Evolutionary conservation across 2,888 invertebrate genomes (phyloP).

Genomic region (Caenorhabditis uteleia): DNA sequence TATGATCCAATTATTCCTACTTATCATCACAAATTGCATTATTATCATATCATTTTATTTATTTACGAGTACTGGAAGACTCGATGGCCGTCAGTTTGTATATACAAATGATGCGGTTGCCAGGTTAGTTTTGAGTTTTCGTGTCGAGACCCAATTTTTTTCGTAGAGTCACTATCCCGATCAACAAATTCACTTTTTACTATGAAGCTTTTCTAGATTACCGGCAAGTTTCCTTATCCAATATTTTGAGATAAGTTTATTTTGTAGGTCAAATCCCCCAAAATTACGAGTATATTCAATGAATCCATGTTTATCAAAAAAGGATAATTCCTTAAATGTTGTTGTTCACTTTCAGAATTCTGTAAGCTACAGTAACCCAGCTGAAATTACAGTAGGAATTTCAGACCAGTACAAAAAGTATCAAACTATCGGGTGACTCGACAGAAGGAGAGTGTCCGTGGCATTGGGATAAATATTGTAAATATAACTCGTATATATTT

Average conservation of each 20-base stretch:
- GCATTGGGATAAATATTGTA: conserved; percentile 42
- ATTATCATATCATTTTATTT: no score
- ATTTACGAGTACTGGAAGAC: no score
- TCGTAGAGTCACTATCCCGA: no score
- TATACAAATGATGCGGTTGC: no score
- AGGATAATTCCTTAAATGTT: conserved; percentile 5
- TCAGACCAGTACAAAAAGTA: background rate
- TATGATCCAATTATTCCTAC: no score
- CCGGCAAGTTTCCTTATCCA: no score
- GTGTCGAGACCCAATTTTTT: conserved; percentile 15
- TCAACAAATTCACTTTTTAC: no score
- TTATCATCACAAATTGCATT: no score
- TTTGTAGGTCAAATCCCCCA: conserved; percentile 10
- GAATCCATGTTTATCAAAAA: conserved; percentile 21
- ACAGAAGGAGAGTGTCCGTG: conserved; percentile 46
- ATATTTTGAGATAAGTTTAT: background rate
- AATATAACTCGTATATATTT: conserved; percentile 38
- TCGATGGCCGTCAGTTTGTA: no score
- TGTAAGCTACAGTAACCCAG: conserved; percentile 2
- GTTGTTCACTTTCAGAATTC: background rate
- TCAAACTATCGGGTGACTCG: conserved; percentile 17
- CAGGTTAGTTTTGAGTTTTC: no score
- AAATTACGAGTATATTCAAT: conserved; percentile 27
- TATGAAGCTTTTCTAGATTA: conserved; percentile 18
- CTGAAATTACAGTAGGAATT: conserved; percentile 2